Percentiles rank a stretch among this genome's conserved stretches.
These are phyloP conservation scores for Leiothrix lutea DNA, from an alignment of 2,113 vertebrate genomes.

Conservation along the genomic window DNA sequence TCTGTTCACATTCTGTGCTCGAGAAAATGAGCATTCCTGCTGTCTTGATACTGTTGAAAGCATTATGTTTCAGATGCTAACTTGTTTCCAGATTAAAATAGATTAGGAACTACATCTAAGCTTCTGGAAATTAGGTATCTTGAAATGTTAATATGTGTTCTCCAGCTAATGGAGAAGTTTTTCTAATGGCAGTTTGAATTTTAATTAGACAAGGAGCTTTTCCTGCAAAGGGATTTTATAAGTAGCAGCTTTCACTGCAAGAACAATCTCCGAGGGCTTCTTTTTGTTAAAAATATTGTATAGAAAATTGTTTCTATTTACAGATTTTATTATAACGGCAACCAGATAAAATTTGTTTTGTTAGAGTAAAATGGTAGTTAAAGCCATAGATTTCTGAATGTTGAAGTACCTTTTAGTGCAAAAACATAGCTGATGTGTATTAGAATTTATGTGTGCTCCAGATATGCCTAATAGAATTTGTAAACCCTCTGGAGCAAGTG, in stretches of 20 bases:
- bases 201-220: neutral
- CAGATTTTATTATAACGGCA: neutral
- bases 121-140: neutral
- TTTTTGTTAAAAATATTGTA: neutral
- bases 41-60: neutral
- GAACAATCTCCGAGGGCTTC: neutral
- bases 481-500: neutral
- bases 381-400: neutral
- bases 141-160: neutral
- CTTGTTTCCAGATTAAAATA: neutral
- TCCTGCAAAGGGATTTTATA: neutral
- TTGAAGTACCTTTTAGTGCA: neutral
- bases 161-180: neutral
- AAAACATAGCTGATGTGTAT: neutral
- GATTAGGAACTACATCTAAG: neutral
- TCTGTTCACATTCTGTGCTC: neutral
- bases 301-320: neutral
- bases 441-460: neutral
- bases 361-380: neutral
- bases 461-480: constrained; percentile 13
- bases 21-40: neutral
- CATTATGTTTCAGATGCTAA: neutral
- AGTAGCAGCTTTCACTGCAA: neutral
- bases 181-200: neutral
- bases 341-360: neutral